Conservation (phyloP, 2,888 invertebrate genomes). For the Automeris io region DNA sequence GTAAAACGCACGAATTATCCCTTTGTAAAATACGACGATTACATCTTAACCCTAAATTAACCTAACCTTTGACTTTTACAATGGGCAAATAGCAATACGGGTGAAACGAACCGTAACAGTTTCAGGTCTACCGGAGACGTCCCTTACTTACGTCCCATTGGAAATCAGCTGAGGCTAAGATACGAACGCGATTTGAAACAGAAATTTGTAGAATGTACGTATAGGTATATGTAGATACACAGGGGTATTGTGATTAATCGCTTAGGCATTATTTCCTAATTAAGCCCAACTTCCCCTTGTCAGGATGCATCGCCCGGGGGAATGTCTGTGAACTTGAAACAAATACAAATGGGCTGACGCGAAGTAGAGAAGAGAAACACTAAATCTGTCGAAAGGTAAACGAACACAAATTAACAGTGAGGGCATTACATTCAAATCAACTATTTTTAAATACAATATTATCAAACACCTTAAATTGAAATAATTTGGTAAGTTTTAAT, state of each 20-base stretch:
- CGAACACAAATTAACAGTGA: slow-evolving; percentile 46
- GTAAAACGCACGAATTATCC: background rate
- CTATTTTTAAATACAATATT: no score
- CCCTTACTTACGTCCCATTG: slow-evolving; percentile 53
- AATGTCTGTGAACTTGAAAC: slow-evolving; percentile 47
- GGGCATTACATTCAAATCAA: no score
- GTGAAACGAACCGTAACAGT: slow-evolving; percentile 66
- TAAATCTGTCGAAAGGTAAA: slow-evolving; percentile 59
- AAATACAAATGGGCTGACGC: slow-evolving; percentile 46
- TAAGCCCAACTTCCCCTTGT: slow-evolving; percentile 66
- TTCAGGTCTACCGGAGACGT: slow-evolving; percentile 63
- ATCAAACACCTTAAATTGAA: no score
- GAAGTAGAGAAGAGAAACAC: slow-evolving; percentile 48
- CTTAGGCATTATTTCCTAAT: slow-evolving; percentile 73
- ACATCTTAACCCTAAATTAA: slow-evolving; percentile 16
- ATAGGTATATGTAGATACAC: slow-evolving; percentile 25
- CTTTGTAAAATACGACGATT: background rate
- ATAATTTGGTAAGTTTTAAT: no score
- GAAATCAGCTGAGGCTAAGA: slow-evolving; percentile 50
- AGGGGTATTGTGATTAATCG: slow-evolving; percentile 70
- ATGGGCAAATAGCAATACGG: slow-evolving; percentile 53
- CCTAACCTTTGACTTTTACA: slow-evolving; percentile 57
- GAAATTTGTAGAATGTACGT: slow-evolving; percentile 27
- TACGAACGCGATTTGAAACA: slow-evolving; percentile 34
- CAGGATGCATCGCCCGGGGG: slow-evolving; percentile 49